A percentile compares a stretch with the other conserved stretches of the same genome.
Evolutionary conservation across 2,113 vertebrate genomes (phyloP).

Genomic region (Paralichthys olivaceus): DNA sequence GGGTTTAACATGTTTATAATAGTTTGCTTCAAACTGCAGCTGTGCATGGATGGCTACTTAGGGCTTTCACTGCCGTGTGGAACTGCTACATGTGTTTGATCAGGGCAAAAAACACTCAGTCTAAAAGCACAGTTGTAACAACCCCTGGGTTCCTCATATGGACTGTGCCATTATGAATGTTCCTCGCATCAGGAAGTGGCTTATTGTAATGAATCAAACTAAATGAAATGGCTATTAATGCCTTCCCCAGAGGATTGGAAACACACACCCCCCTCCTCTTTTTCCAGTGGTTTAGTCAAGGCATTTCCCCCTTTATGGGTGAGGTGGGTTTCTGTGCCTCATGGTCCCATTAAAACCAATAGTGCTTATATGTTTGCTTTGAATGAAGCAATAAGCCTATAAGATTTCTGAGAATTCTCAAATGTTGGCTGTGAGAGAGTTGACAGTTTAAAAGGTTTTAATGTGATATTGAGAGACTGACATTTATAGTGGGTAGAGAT

Average conservation of each 20-base stretch:
- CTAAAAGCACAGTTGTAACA: conserved; percentile 30
- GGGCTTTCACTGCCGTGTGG: not conserved
- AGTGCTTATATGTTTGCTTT: conserved; percentile 68
- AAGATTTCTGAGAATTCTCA: conserved; percentile 43
- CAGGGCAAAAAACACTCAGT: conserved; percentile 32
- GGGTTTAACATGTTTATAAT: conserved; percentile 54
- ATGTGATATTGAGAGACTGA: conserved; percentile 30
- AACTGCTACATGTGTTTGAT: conserved; percentile 45
- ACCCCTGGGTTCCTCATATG: conserved; percentile 49
- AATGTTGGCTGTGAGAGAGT: conserved; percentile 32
- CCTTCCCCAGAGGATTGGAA: conserved; percentile 62
- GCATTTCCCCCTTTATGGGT: conserved; percentile 69
- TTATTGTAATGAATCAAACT: conserved; percentile 62
- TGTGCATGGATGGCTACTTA: conserved; percentile 16
- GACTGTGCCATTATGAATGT: conserved; percentile 52
- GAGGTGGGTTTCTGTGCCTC: conserved; percentile 63
- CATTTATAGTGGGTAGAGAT: not conserved
- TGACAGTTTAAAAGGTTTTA: conserved; percentile 33
- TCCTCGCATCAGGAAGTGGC: conserved; percentile 62
- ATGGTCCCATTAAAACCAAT: conserved; percentile 62
- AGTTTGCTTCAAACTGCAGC: conserved; percentile 53
- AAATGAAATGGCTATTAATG: conserved; percentile 76
- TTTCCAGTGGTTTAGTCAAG: conserved; percentile 69
- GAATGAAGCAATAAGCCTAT: conserved; percentile 55
- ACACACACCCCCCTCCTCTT: conserved; percentile 24